Evolutionary conservation across 1,140 invertebrate species (phyloP).

Genomic region (Gonioctena quinquepunctata): DNA sequence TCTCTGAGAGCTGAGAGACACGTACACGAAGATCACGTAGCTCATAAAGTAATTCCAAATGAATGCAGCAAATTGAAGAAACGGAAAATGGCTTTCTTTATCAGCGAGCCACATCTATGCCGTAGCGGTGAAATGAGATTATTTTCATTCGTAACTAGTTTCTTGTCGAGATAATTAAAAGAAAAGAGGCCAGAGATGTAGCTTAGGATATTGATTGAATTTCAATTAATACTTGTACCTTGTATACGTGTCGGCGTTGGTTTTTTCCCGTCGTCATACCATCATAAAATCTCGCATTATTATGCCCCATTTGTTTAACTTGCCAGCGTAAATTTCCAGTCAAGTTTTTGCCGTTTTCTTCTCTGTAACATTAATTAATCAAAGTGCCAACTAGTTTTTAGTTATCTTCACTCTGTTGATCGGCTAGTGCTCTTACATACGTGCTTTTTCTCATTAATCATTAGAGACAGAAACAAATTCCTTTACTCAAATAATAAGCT

Average conservation of each 20-base stretch:
- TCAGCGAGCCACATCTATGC: background rate
- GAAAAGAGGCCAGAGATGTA: conserved; percentile 4
- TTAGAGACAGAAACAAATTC: too few relatives aligned
- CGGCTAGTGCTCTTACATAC: background rate
- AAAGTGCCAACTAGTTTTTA: background rate
- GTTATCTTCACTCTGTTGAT: background rate
- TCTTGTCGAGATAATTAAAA: conserved; percentile 14
- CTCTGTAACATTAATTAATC: background rate
- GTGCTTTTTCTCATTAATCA: background rate
- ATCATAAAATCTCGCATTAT: background rate
- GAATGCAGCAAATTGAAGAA: conserved; percentile 15
- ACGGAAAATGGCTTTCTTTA: conserved; percentile 15
- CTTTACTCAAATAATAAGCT: too few relatives aligned
- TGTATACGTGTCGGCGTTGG: background rate
- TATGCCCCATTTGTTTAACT: background rate
- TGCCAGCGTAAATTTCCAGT: background rate
- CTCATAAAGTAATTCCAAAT: conserved; percentile 11
- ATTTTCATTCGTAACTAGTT: conserved; percentile 10
- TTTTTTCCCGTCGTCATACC: background rate
- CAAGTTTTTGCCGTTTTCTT: background rate
- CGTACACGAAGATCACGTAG: conserved; percentile 4
- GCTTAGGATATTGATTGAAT: conserved; percentile 7
- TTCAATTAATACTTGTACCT: conserved; percentile 7
- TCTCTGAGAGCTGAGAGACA: too few relatives aligned
- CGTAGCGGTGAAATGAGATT: background rate